Conservation (phyloP, 2,888 invertebrate genomes). For the Tetragonula carbonaria region DNA sequence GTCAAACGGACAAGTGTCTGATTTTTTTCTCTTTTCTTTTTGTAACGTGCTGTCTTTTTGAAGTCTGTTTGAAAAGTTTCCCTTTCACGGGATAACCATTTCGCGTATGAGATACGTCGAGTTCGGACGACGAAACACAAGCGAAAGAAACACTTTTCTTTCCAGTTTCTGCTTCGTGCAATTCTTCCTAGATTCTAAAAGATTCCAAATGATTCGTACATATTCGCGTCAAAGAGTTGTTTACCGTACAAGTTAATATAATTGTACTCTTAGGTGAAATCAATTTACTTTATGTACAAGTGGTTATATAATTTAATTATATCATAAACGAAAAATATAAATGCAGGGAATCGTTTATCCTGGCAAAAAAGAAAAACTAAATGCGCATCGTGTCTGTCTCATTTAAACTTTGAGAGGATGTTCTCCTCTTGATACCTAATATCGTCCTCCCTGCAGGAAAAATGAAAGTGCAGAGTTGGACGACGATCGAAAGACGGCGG, state of each 20-base stretch:
- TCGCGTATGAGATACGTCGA: neutral
- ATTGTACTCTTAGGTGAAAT: slow-evolving; percentile 56
- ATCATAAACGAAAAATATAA: slow-evolving; percentile 66
- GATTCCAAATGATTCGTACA: slow-evolving; percentile 15
- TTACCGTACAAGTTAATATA: slow-evolving; percentile 44
- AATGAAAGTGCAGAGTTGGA: neutral
- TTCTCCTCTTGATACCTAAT: neutral
- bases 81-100: neutral
- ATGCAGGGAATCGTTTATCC: slow-evolving; percentile 68
- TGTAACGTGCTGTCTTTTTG: slow-evolving; percentile 18
- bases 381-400: slow-evolving; percentile 10
- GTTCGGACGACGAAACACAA: neutral
- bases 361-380: slow-evolving; percentile 16
- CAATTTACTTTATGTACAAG: slow-evolving; percentile 70
- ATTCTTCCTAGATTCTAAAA: slow-evolving; percentile 12
- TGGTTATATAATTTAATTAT: slow-evolving; percentile 68
- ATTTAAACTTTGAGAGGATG: neutral
- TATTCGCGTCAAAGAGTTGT: slow-evolving; percentile 1
- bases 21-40: slow-evolving; percentile 1
- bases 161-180: slow-evolving; percentile 13
- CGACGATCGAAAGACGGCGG: neutral
- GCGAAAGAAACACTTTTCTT: neutral
- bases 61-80: neutral
- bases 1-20: slow-evolving; percentile 6
- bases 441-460: neutral